Percentiles rank a stretch among this genome's conserved stretches.
Evolutionary conservation across 2,113 vertebrate species (phyloP).

Genomic region (Cairina moschata): DNA sequence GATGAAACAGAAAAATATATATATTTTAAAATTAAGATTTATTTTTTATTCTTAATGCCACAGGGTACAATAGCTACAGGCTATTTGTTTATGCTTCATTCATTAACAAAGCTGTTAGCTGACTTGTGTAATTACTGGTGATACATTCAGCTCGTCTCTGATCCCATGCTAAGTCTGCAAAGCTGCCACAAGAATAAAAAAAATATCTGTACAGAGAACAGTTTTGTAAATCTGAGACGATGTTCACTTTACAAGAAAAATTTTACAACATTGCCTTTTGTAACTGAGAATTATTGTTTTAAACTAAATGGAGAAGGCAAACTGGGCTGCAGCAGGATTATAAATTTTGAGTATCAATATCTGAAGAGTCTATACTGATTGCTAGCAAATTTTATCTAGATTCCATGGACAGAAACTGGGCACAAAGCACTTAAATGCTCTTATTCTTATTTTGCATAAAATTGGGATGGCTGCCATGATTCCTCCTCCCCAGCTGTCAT

Average conservation of each 20-base stretch:
- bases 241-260: neutral
- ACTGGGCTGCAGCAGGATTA: neutral
- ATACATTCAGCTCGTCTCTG: neutral
- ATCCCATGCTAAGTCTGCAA: neutral
- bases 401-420: neutral
- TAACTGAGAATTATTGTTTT: neutral
- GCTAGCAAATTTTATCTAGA: neutral
- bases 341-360: neutral
- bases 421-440: neutral
- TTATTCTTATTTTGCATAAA: conserved; percentile 13
- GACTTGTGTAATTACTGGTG: neutral
- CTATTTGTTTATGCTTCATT: neutral
- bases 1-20: neutral
- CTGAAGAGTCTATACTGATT: neutral
- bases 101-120: neutral
- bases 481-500: conserved; percentile 17
- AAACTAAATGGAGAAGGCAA: neutral
- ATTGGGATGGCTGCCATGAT: neutral
- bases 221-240: neutral
- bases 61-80: neutral
- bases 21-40: neutral
- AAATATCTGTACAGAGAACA: neutral
- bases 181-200: neutral
- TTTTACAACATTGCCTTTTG: neutral
- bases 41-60: neutral